phyloP scores from a whole-genome alignment of 2,797 vertebrate genomes.

The Diceros bicornis region DNA sequence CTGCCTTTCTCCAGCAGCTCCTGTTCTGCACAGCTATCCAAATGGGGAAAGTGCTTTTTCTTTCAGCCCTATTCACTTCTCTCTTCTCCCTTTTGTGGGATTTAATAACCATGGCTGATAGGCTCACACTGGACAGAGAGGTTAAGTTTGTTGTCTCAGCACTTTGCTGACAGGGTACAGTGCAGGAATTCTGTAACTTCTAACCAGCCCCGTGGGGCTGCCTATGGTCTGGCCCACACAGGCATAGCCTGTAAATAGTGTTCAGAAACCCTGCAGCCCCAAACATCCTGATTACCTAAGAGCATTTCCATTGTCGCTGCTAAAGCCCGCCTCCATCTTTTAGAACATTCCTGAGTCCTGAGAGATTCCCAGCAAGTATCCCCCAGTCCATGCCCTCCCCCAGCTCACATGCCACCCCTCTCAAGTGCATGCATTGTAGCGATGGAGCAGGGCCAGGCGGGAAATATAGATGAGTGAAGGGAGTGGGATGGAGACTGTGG shows the following conservation, averaged over 20 bases:
- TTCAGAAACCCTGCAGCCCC: neutral
- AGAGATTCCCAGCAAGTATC: neutral
- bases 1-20: slow-evolving; percentile 94
- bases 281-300: neutral
- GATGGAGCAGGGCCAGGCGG: neutral
- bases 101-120: slow-evolving; percentile 92
- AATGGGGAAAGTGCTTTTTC: slow-evolving; percentile 91
- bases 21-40: slow-evolving; percentile 92
- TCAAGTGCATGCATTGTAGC: neutral
- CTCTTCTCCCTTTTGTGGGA: slow-evolving; percentile 91
- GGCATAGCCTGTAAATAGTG: neutral
- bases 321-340: slow-evolving; percentile 41
- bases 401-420: too few relatives aligned
- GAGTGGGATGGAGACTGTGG: neutral
- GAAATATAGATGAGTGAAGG: neutral
- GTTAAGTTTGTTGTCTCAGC: slow-evolving; percentile 94
- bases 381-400: neutral
- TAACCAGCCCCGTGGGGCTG: slow-evolving; percentile 46
- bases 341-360: slow-evolving; percentile 15
- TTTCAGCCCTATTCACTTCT: slow-evolving; percentile 90
- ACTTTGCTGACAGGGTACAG: slow-evolving; percentile 88
- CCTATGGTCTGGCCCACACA: slow-evolving; percentile 41
- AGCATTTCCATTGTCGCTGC: neutral
- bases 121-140: slow-evolving; percentile 88
- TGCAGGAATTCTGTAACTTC: slow-evolving; percentile 81